These are phyloP conservation scores for Phaedon cochleariae DNA, from an alignment of 2,888 invertebrate genomes.

Conservation along the genomic window DNA sequence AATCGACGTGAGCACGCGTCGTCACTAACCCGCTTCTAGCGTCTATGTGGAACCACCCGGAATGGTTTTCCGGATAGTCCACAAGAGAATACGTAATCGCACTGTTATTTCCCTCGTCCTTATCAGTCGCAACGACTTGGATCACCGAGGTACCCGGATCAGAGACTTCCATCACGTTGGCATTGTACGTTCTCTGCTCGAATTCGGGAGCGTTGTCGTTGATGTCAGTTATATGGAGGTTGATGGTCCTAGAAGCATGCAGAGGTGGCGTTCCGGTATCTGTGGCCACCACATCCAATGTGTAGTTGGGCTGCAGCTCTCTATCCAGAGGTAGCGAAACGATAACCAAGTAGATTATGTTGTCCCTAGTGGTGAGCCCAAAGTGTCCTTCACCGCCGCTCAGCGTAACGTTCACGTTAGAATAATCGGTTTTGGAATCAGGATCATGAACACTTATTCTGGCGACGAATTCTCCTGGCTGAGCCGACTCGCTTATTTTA, in stretches of 20 bases:
- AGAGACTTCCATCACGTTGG: conserved; percentile 91
- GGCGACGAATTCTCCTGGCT: conserved; percentile 92
- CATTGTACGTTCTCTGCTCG: conserved; percentile 79
- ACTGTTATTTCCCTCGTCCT: conserved; percentile 89
- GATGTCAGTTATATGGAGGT: conserved; percentile 86
- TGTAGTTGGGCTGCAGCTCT: conserved; percentile 86
- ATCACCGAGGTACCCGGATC: conserved; percentile 91
- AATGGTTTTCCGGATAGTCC: conserved; percentile 73
- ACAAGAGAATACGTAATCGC: conserved; percentile 82
- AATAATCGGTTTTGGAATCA: conserved; percentile 89
- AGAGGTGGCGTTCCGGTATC: conserved; percentile 91
- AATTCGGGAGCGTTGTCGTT: conserved; percentile 95
- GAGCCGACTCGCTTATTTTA: conserved; percentile 92
- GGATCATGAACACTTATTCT: conserved; percentile 95
- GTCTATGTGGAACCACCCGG: conserved; percentile 93
- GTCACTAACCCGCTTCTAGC: conserved; percentile 88
- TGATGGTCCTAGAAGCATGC: conserved; percentile 85
- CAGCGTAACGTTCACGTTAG: conserved; percentile 89
- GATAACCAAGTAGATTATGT: conserved; percentile 90
- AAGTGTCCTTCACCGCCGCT: conserved; percentile 92
- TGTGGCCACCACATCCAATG: conserved; percentile 86
- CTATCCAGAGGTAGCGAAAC: conserved; percentile 91
- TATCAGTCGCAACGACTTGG: conserved; percentile 83
- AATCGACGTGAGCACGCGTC: conserved; percentile 88
- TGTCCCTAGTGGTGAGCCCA: conserved; percentile 89